A percentile compares a stretch with the other conserved stretches of the same genome.
phyloP scores from a whole-genome alignment of 2,888 invertebrate genomes.

The Eulithis testata region DNA sequence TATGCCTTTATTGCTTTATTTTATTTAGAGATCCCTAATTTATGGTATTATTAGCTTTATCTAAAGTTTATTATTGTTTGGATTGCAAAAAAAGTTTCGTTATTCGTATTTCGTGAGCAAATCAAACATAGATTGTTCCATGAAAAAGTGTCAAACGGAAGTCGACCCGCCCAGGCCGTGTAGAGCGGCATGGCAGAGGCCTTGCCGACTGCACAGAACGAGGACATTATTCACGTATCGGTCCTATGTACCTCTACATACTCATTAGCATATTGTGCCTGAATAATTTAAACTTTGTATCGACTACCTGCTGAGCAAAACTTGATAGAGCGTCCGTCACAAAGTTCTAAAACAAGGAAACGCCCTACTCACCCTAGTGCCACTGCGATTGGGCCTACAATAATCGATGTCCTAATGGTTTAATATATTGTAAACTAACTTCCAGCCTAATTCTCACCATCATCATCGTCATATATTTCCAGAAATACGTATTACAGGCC shows the following conservation, averaged over 20 bases:
- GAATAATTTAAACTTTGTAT: background rate
- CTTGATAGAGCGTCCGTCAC: too few species aligned
- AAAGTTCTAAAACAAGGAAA: too few species aligned
- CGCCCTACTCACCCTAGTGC: too few species aligned
- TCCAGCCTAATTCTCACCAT: too few species aligned
- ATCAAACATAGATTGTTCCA: background rate
- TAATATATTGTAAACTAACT: too few species aligned
- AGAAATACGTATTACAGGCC: too few species aligned
- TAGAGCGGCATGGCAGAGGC: slow-evolving; percentile 17
- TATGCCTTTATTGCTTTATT: slow-evolving; percentile 4
- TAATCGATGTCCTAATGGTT: too few species aligned
- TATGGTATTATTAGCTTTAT: background rate
- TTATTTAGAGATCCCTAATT: slow-evolving; percentile 8
- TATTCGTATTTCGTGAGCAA: background rate
- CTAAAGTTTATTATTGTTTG: background rate
- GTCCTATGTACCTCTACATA: background rate
- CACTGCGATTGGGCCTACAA: too few species aligned
- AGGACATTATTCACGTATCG: background rate
- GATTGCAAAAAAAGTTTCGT: background rate
- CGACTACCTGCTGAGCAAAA: too few species aligned
- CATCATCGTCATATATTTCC: too few species aligned
- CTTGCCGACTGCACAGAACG: background rate
- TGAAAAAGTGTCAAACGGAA: too few species aligned
- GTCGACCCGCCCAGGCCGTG: slow-evolving; percentile 18
- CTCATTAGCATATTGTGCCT: slow-evolving; percentile 8